Evolutionary conservation across 2,113 vertebrate genomes (phyloP).

Genomic region (Sturnira hondurensis): DNA sequence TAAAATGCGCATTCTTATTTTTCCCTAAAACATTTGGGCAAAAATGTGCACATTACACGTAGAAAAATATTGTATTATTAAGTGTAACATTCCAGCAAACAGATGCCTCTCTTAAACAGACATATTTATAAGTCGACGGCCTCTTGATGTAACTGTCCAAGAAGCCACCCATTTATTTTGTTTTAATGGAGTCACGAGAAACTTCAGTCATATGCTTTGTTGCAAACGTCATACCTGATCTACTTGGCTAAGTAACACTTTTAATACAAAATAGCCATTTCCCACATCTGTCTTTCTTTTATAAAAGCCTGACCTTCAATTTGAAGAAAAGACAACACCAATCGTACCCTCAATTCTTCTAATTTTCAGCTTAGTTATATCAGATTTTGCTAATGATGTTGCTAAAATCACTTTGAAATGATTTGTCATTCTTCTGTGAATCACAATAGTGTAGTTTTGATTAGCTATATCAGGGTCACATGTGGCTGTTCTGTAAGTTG

Average conservation of each 20-base stretch:
- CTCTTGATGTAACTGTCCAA: background rate
- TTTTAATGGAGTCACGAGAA: background rate
- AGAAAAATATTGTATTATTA: background rate
- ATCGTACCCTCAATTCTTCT: background rate
- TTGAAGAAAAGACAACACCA: background rate
- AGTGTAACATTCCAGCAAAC: background rate
- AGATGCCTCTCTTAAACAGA: background rate
- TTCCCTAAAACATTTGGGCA: no score
- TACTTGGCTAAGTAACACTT: background rate
- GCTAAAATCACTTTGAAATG: background rate
- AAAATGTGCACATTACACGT: no score
- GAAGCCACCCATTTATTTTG: conserved; percentile 13
- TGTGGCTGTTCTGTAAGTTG: background rate
- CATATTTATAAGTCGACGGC: background rate
- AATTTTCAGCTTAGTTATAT: background rate
- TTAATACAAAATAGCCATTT: background rate
- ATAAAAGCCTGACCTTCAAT: background rate
- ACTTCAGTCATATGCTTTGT: background rate
- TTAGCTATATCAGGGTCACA: background rate
- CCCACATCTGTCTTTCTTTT: background rate
- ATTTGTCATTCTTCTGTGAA: background rate
- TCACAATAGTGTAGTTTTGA: conserved; percentile 14
- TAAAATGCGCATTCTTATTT: no score
- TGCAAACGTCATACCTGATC: background rate
- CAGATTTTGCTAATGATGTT: background rate